Conservation (phyloP, 92 coral and sea anemone species). For the Nematostella vectensis region DNA sequence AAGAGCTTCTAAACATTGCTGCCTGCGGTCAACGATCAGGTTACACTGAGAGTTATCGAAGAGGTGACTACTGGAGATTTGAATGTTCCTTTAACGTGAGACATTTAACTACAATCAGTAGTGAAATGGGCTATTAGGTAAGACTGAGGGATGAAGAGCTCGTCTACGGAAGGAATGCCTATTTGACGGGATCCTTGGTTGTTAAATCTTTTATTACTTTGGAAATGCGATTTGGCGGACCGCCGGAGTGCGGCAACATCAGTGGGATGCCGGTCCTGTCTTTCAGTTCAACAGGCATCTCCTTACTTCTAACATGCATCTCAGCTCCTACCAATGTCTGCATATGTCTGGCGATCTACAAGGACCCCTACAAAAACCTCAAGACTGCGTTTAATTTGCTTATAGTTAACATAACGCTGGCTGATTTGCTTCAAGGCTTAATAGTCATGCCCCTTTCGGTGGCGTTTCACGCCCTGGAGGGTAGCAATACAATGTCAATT, state of each 20-base stretch:
- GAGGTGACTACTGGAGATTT: no score
- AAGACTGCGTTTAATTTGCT: conserved; percentile 72
- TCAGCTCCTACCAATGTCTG: conserved; percentile 60
- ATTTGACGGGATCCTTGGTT: no score
- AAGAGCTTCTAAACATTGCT: no score
- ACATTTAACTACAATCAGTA: no score
- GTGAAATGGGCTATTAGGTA: no score
- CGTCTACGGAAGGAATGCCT: no score
- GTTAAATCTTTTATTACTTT: no score
- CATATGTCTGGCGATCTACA: conserved; percentile 55
- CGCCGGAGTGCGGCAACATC: conserved; percentile 34
- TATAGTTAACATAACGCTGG: conserved; percentile 59
- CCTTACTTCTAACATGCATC: conserved; percentile 38
- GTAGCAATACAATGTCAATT: conserved; percentile 18
- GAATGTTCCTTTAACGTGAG: no score
- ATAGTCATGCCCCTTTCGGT: conserved; percentile 58
- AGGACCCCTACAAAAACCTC: conserved; percentile 59
- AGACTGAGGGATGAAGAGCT: no score
- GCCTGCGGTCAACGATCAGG: no score
- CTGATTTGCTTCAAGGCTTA: conserved; percentile 56
- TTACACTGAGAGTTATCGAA: no score
- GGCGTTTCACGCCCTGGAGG: conserved; percentile 58
- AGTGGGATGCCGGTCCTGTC: conserved; percentile 45
- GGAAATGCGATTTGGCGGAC: conserved; percentile 56
- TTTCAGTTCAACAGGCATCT: conserved; percentile 41